These are phyloP conservation scores for Dendrocincla tyrannina DNA, from an alignment of 2,797 vertebrate genomes.

Conservation along the genomic window DNA sequence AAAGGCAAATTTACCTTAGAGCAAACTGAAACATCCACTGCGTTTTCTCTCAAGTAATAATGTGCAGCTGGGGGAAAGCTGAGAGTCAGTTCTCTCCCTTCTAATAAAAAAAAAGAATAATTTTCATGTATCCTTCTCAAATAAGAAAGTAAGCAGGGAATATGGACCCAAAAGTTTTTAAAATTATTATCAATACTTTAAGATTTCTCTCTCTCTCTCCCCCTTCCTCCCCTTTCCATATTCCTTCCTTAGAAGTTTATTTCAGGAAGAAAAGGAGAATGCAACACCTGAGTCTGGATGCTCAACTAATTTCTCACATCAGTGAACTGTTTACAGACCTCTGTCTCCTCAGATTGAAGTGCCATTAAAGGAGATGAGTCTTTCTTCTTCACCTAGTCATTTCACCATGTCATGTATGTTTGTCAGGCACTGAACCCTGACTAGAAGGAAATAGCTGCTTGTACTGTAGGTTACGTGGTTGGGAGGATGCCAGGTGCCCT, in stretches of 20 bases:
- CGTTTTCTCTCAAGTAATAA: background rate
- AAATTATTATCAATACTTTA: accelerated
- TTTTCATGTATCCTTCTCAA: background rate
- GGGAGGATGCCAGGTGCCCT: background rate
- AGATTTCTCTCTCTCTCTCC: background rate
- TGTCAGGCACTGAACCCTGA: background rate
- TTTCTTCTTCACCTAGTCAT: background rate
- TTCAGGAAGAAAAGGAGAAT: background rate
- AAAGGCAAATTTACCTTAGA: background rate
- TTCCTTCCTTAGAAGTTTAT: background rate
- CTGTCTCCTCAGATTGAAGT: background rate
- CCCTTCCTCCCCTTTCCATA: too few relatives aligned
- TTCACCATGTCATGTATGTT: accelerated
- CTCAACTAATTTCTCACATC: background rate
- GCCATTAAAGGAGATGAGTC: background rate
- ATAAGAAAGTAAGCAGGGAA: background rate
- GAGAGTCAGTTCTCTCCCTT: background rate
- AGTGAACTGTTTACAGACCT: background rate
- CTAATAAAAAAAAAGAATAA: background rate
- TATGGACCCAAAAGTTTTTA: background rate
- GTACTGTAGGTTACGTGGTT: background rate
- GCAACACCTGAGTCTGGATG: background rate
- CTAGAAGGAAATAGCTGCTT: background rate
- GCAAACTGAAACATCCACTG: background rate
- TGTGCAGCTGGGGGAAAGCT: background rate